phyloP scores from a whole-genome alignment of 2,888 invertebrate genomes.

The Pheosia gnoma region DNA sequence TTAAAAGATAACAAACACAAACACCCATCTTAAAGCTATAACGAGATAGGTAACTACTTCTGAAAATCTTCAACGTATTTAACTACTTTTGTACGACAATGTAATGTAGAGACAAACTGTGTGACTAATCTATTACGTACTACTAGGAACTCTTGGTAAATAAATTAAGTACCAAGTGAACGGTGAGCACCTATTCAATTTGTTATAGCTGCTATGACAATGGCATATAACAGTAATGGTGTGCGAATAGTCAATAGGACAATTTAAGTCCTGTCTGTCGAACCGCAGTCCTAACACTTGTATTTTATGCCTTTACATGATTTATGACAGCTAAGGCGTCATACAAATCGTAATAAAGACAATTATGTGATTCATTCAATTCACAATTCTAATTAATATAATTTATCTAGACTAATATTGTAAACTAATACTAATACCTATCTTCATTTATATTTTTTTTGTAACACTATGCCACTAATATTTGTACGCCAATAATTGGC shows the following conservation, averaged over 20 bases:
- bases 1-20: slow-evolving; percentile 14
- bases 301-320: too few relatives aligned
- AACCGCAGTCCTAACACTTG: too few relatives aligned
- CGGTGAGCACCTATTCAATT: neutral
- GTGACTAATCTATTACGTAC: neutral
- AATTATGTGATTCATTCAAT: too few relatives aligned
- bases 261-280: neutral
- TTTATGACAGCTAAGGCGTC: too few relatives aligned
- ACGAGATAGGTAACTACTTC: neutral
- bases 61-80: neutral
- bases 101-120: neutral
- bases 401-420: too few relatives aligned
- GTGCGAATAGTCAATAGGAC: neutral
- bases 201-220: neutral
- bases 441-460: too few relatives aligned
- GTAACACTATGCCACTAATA: too few relatives aligned
- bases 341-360: too few relatives aligned
- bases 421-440: too few relatives aligned
- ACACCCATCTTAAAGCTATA: neutral
- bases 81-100: too few relatives aligned
- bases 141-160: neutral
- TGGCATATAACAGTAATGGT: neutral
- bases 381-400: too few relatives aligned
- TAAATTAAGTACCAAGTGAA: neutral
- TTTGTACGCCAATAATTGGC: too few relatives aligned